A percentile compares a stretch with the other conserved stretches of the same genome.
These are phyloP conservation scores for Callimorpha dominula DNA, from an alignment of 2,888 invertebrate genomes.

Conservation along the genomic window DNA sequence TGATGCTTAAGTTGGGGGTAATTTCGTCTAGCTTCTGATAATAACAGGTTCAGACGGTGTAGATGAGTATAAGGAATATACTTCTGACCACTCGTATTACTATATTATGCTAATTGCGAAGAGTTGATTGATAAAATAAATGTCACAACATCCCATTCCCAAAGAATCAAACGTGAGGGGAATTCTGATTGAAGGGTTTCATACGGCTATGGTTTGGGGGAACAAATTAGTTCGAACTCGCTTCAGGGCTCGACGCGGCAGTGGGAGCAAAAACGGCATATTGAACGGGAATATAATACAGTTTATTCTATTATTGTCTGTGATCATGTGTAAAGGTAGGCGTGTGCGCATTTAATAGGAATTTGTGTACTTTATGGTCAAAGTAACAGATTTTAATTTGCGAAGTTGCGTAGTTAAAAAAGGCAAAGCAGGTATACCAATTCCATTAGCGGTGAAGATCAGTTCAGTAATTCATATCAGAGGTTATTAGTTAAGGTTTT, in stretches of 20 bases:
- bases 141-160: slow-evolving; percentile 26
- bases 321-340: neutral
- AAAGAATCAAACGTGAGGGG: slow-evolving; percentile 25
- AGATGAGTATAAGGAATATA: neutral
- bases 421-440: neutral
- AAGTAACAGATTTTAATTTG: slow-evolving; percentile 5
- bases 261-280: neutral
- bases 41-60: neutral
- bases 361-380: neutral
- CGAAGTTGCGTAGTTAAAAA: slow-evolving; percentile 7
- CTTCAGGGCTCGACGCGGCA: neutral
- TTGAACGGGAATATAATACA: neutral
- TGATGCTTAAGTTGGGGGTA: too few species aligned
- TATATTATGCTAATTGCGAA: slow-evolving; percentile 25
- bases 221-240: slow-evolving; percentile 15
- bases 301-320: neutral
- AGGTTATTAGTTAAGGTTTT: too few species aligned
- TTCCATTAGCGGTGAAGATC: neutral
- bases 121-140: slow-evolving; percentile 44
- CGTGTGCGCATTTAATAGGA: neutral
- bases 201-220: slow-evolving; percentile 14
- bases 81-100: slow-evolving; percentile 4
- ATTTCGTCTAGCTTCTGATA: neutral
- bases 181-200: slow-evolving; percentile 23
- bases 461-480: neutral